Base-by-base conservation (phyloP, 2,888 invertebrate species). In the Ametastegia equiseti region DNA sequence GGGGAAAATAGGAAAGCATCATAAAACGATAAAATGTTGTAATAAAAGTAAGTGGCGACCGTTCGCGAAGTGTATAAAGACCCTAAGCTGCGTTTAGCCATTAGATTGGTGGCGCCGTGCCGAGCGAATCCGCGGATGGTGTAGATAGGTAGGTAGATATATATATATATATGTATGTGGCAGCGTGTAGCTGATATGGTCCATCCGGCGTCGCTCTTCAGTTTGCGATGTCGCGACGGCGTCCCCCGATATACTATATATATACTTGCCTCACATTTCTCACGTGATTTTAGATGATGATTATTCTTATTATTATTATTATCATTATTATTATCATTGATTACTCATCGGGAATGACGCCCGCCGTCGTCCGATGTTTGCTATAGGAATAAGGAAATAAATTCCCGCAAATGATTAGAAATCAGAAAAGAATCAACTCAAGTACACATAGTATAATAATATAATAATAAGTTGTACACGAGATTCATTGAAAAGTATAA, bases 11-110 rank as follows among this genome's bases (percentile, higher is more conserved):
- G 54, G 67, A 47, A 81, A 81, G 80, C 84, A 83, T 85, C 83
- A 84, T 82, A 83, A 83, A 83, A 82, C 84, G 83, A 86, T 85
- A 83, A 84, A 84, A 69, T 80, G 69, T 23, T 47, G 83, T 83
- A 81, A 84, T 86, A 84, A 86, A 84, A 86, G 82, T 80, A 83
- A 84, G 84, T 82, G 82, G 83, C 36, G 47, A 23, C 47, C 71
- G 27, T 30, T 27, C 15, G 71, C 71, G 45, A 42, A 54, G 73
- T 75, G 73, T 75, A 75, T 75, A 54, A 54, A 71, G 65, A 71
- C 30, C 80, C 71, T 63, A 80, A 57, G 27, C 71, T 69, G 65
- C 69, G 69, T 75, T 69, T 81, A 27, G 80, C 80, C 71, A 39
- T 73, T 50, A 75, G 57, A 47, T 45, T 77, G 60, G 78, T 63